Base-by-base conservation (phyloP, 2,888 invertebrate species). In the Lasioglossum marginatum region DNA sequence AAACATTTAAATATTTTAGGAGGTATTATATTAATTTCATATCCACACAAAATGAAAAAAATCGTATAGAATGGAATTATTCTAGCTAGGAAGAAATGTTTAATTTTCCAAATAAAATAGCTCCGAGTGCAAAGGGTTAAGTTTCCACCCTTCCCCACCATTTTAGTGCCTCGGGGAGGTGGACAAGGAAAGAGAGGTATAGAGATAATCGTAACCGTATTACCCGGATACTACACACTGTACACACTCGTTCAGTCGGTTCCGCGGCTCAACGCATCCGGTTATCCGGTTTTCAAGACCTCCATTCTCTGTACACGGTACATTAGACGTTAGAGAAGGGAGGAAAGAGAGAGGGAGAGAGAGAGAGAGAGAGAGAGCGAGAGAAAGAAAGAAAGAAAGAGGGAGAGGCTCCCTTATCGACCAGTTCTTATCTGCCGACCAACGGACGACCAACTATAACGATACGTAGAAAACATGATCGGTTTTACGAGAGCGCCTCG, bases 381-480 rank as follows among this genome's bases (percentile, higher is more conserved):
- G 6, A 23, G 23, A 52, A 0, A 52, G 23, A 23, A 23, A 52
- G 23, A 52, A 6, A 48, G 23, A 23, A 8, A 52, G 23, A 52
- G 45, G 4, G 23, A 48, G 23, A 48, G 48, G 52, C 23, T 52
- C 52, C 23, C 70, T 79, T 85, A 83, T 79, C 84, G 68, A 43
- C 37, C 63, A 14, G 43, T 52, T 68, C 73, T 83, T 85, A 85
- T 77, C 79, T 83, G 34, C 10, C 63, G 57, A 68, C 40, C 40
- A 72, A 68, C 76, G 57, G 14, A 76, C 73, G 43, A 45, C 45
- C 31, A 63, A 60, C 31, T 34, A 63, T 63, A 45, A 45, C 78
- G 83, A 83, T 79, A 79, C 74, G 71, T 48, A 72, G 71, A 81
- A 79, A 83, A 83, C 76, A 79, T 45, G 81, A 83, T 75, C 45